Evolutionary conservation across 2,888 invertebrate genomes (phyloP), one percentile per base, ranked within the genome.

Genomic region (Spodoptera exigua): DNA sequence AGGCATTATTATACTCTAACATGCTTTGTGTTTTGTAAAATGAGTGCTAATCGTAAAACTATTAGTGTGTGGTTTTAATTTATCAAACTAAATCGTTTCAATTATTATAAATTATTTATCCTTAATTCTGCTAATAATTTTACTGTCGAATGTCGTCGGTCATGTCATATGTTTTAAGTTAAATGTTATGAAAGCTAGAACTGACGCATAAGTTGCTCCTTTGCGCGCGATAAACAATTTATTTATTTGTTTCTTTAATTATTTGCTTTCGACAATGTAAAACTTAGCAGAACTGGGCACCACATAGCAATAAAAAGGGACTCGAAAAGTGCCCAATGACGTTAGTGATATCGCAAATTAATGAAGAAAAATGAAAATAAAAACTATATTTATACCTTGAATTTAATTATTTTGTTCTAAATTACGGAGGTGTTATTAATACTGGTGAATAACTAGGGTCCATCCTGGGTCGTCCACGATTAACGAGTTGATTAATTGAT

Each of bases 361-460:
- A 68, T 70, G 27, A 71, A 66, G 51, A 63, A 59, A 78, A 71
- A 75, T 61, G 43, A 71, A 63, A 61, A 52, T 44, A 49, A 67
- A 74, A 64, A 68, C 61, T 66, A 55, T 73, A 52, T 64, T 69
- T 75, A 70, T 78, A 78, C 78, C 78, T 78, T 78, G 78, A 48
- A 71, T 66, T 51, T 65, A 75, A 67, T 61, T 60, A 64, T 65
- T 61, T 63, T 66, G 60, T 67, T 73, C 66, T 72, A 70, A 73
- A 49, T 70, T 70, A 78, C 66, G 62, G 55, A 75, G 78, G 53
- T 73, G 78, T 67, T 63, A 65, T 56, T 78, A 77, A 77, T 79
- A 77, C 73, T 77, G 79, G 53, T 73, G 79, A 63, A 70, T 73
- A 75, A 73, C 59, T 73, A 79, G 68, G 63, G 52, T 79, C 78